These are phyloP conservation scores for Notarius lentiginosus DNA, from an alignment of 2,113 vertebrate genomes.

Conservation along the genomic window DNA sequence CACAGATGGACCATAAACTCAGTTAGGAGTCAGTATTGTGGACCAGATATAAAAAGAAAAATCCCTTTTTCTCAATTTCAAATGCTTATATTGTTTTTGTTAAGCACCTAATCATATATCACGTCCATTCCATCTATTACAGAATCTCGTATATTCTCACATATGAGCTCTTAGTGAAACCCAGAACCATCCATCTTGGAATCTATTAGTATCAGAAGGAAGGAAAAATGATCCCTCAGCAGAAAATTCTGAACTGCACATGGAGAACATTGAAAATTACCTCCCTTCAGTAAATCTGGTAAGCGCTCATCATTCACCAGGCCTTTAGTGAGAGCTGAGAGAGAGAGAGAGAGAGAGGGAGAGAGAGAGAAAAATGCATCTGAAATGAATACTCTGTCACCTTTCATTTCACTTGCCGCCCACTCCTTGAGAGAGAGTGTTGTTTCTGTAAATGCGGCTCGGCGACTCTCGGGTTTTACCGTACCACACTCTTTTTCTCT, in stretches of 20 bases:
- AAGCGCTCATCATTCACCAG: constrained; percentile 75
- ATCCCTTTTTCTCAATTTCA: not conserved
- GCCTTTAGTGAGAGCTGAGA: constrained; percentile 70
- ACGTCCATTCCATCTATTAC: not conserved
- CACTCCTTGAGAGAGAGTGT: constrained; percentile 73
- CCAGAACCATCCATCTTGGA: not conserved
- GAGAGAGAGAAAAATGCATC: constrained; percentile 59
- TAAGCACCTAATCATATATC: not conserved
- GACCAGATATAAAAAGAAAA: not conserved
- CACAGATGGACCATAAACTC: not conserved
- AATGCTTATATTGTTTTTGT: not conserved
- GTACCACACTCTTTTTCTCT: constrained; percentile 70
- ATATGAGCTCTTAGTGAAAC: constrained; percentile 13
- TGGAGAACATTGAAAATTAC: constrained; percentile 66
- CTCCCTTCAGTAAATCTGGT: constrained; percentile 70
- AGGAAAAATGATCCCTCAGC: constrained; percentile 13
- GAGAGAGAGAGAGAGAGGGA: constrained; percentile 7
- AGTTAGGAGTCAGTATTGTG: not conserved
- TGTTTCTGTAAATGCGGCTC: constrained; percentile 65
- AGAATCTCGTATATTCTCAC: constrained; percentile 10
- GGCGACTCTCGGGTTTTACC: constrained; percentile 73
- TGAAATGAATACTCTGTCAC: constrained; percentile 80
- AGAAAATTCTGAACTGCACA: constrained; percentile 27
- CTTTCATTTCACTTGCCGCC: constrained; percentile 72
- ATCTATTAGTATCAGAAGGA: not conserved